phyloP scores from a whole-genome alignment of 2,797 vertebrate species.

The Emys orbicularis region DNA sequence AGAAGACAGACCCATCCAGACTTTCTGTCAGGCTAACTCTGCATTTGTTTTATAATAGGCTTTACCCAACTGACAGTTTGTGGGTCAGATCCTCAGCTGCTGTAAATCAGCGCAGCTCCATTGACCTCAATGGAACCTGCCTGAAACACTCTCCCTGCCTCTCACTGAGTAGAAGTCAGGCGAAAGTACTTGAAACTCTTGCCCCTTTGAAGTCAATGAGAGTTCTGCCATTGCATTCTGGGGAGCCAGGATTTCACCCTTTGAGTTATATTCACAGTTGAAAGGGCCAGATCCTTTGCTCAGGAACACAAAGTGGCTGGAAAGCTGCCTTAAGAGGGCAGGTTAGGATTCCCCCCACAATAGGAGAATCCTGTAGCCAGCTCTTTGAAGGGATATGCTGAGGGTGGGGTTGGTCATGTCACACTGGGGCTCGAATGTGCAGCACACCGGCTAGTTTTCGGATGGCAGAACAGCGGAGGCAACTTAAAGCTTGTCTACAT shows the following conservation, averaged over 20 bases:
- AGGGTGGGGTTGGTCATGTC: neutral
- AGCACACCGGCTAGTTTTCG: neutral
- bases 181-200: constrained; percentile 1
- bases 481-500: neutral
- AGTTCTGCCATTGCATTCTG: neutral
- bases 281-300: neutral
- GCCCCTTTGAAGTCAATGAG: accelerated
- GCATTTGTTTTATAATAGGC: neutral
- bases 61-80: neutral
- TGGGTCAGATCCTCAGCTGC: neutral
- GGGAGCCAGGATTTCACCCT: accelerated
- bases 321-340: no score
- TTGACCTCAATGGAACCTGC: neutral
- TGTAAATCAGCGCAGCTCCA: neutral
- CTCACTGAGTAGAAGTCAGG: constrained; percentile 3
- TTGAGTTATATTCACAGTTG: accelerated
- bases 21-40: neutral
- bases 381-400: neutral
- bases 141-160: neutral
- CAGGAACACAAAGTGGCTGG: neutral
- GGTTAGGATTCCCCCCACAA: no score
- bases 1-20: neutral
- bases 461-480: neutral
- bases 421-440: neutral
- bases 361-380: neutral